Percentiles rank a stretch among this genome's conserved stretches.
These are phyloP conservation scores for Myotis yumanensis DNA, from an alignment of 2,113 vertebrate genomes.

Conservation along the genomic window DNA sequence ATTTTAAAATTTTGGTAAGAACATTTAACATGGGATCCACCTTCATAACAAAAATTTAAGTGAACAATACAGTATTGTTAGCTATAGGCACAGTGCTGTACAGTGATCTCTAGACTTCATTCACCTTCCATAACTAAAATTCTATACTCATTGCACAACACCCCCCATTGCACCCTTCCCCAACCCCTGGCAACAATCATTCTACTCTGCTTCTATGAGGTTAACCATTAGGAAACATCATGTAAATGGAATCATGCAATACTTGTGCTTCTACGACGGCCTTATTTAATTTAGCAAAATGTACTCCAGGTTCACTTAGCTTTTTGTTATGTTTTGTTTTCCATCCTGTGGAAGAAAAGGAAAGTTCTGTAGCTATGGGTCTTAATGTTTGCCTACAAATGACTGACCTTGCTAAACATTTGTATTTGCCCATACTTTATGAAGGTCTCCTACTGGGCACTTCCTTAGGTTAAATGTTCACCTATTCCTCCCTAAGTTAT, in stretches of 20 bases:
- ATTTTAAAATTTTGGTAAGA: background rate
- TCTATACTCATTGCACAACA: background rate
- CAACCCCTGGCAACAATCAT: background rate
- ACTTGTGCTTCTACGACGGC: background rate
- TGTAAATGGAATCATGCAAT: background rate
- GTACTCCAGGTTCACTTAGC: background rate
- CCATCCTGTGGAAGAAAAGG: background rate
- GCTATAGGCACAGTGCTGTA: background rate
- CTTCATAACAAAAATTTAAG: background rate
- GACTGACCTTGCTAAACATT: background rate
- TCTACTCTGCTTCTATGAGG: background rate
- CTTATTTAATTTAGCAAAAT: background rate
- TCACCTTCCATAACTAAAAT: background rate
- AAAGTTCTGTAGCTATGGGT: background rate
- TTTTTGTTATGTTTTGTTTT: background rate
- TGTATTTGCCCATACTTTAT: background rate
- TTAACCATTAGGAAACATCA: background rate
- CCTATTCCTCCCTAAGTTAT: background rate
- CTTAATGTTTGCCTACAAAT: background rate
- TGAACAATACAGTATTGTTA: background rate
- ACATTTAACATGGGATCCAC: background rate
- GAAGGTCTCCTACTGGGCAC: background rate
- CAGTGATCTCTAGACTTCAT: background rate
- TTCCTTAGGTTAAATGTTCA: background rate
- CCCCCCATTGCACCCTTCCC: fast-evolving